These are phyloP conservation scores for Ariolimax columbianus DNA, from an alignment of 2,888 invertebrate genomes.

Conservation along the genomic window DNA sequence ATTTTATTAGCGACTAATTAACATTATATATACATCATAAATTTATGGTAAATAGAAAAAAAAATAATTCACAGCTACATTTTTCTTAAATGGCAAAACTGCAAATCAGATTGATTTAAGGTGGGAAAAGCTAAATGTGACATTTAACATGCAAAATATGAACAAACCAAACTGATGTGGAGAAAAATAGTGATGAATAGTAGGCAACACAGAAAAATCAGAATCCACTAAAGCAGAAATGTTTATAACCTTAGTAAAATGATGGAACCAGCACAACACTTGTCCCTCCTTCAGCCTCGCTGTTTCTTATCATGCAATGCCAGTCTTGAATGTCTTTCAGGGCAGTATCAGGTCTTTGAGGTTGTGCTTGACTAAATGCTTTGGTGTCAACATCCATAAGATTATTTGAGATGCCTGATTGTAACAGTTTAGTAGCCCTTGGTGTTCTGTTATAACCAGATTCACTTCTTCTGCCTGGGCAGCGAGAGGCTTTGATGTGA, in stretches of 20 bases:
- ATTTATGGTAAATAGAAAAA: no score
- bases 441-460: constrained; percentile 16
- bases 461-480: constrained; percentile 43
- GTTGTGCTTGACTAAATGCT: neutral
- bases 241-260: constrained; percentile 20
- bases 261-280: constrained; percentile 38
- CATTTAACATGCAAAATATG: no score
- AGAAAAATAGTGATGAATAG: neutral
- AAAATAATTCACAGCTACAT: no score
- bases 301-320: constrained; percentile 38
- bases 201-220: neutral
- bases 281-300: constrained; percentile 22
- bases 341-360: neutral
- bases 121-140: no score
- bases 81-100: no score
- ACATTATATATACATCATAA: no score
- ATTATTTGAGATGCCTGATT: neutral
- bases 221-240: neutral
- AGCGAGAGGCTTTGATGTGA: constrained; percentile 47
- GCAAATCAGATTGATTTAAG: no score
- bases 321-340: constrained; percentile 16
- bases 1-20: no score
- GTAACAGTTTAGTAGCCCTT: constrained; percentile 15
- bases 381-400: neutral
- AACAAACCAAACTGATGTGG: no score